These are phyloP conservation scores for Creontiades dilutus DNA, from an alignment of 2,888 invertebrate genomes.

Conservation along the genomic window DNA sequence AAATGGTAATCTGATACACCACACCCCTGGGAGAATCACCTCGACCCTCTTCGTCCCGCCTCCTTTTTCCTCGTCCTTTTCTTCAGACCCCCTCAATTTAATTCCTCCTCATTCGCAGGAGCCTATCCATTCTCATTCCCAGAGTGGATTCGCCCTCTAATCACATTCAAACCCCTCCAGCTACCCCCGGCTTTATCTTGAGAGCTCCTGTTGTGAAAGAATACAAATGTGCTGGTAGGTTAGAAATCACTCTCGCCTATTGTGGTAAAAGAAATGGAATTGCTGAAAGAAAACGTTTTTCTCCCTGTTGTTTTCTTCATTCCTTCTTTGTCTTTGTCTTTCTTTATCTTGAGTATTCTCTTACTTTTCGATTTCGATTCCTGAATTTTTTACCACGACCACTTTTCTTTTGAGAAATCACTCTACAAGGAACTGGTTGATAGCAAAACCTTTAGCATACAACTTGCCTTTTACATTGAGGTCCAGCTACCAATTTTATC, in stretches of 20 bases:
- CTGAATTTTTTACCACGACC: background rate
- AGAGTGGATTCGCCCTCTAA: constrained; percentile 63
- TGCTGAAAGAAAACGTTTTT: constrained; percentile 36
- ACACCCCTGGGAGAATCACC: constrained; percentile 40
- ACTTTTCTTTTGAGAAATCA: too few species aligned
- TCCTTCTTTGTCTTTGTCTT: constrained; percentile 23
- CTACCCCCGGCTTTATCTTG: constrained; percentile 46
- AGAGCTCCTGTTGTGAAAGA: constrained; percentile 45
- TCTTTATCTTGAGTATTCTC: background rate
- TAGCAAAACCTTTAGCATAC: too few species aligned
- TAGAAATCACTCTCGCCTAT: constrained; percentile 63
- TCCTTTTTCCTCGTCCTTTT: background rate
- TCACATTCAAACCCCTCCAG: constrained; percentile 55
- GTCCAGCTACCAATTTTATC: too few species aligned
- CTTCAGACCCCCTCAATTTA: constrained; percentile 38
- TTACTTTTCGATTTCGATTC: constrained; percentile 13
- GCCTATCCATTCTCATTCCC: constrained; percentile 64
- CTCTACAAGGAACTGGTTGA: too few species aligned
- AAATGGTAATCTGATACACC: constrained; percentile 70
- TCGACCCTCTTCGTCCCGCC: background rate
- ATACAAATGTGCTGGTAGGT: constrained; percentile 57
- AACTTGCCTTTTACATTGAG: too few species aligned
- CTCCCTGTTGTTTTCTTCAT: constrained; percentile 51
- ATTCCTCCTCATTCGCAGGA: constrained; percentile 47
- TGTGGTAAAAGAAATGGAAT: constrained; percentile 59